phyloP scores from a whole-genome alignment of 2,888 invertebrate genomes.

The Mythimna pallens region DNA sequence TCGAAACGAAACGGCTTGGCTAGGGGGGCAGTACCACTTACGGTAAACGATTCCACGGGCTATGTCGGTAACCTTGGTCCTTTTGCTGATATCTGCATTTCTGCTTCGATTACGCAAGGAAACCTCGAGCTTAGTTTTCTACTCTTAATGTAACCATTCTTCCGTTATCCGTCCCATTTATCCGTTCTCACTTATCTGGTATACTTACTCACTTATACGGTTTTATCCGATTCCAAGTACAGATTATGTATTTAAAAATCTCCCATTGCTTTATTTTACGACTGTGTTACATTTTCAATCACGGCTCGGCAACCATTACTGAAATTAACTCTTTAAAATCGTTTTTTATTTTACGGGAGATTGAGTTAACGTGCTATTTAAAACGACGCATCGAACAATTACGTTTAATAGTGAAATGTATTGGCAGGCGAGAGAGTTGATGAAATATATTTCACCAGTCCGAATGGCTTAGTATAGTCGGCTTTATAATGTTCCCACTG shows the following conservation, averaged over 20 bases:
- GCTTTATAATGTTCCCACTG: no score
- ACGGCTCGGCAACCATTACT: constrained; percentile 29
- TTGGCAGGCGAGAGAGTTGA: constrained; percentile 4
- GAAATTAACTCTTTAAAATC: constrained; percentile 53
- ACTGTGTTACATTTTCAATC: constrained; percentile 37
- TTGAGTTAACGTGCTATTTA: constrained; percentile 34
- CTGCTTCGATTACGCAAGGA: no score
- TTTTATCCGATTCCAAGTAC: not conserved
- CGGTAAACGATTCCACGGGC: no score
- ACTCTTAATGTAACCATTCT: not conserved
- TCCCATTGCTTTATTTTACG: constrained; percentile 28
- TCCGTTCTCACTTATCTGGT: not conserved
- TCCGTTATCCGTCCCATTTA: not conserved
- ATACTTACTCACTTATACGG: no score
- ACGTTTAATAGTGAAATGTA: constrained; percentile 20
- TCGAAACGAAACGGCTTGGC: no score
- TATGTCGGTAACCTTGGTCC: no score
- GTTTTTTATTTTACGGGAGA: constrained; percentile 26
- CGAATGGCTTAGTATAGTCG: no score
- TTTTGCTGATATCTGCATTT: no score
- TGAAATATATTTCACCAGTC: constrained; percentile 2
- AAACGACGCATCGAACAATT: constrained; percentile 26
- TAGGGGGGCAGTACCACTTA: no score
- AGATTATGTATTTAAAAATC: not conserved
- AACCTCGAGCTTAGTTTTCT: no score